phyloP scores from a whole-genome alignment of 2,797 vertebrate species.

The Takifugu ocellatus region DNA sequence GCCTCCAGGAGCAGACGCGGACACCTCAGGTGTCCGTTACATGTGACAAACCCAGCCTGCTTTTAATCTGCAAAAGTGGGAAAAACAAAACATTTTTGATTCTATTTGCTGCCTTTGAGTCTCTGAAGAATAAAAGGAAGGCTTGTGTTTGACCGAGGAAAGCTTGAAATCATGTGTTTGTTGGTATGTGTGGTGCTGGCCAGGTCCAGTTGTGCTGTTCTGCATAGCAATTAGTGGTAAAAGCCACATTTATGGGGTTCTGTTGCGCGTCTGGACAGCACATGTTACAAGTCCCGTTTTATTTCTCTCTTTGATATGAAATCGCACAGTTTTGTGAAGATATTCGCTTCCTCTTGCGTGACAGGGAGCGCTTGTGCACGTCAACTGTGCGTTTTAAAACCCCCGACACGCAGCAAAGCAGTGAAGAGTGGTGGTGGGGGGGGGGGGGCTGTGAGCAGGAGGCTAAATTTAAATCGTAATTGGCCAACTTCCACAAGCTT shows the following conservation, averaged over 20 bases:
- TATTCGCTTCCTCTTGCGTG: neutral
- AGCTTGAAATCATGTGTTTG: constrained; percentile 3
- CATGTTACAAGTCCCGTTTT: constrained; percentile 43
- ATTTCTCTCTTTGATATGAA: constrained; percentile 20
- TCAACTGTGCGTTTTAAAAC: constrained; percentile 8
- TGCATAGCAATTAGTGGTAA: constrained; percentile 63
- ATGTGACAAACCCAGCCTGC: neutral
- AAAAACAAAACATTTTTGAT: constrained; percentile 4
- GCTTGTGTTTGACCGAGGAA: constrained; percentile 38
- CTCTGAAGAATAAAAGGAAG: constrained; percentile 8
- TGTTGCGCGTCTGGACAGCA: constrained; percentile 48
- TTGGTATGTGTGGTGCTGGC: constrained; percentile 35
- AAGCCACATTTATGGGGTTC: constrained; percentile 51
- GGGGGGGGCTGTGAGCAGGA: constrained; percentile 62
- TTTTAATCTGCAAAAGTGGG: neutral
- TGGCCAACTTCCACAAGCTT: constrained; percentile 99
- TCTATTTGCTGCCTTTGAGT: constrained; percentile 1
- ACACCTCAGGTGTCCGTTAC: neutral
- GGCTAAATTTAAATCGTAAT: constrained; percentile 99
- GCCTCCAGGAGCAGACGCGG: neutral
- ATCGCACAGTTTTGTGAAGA: constrained; percentile 16
- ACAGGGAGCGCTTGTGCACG: neutral
- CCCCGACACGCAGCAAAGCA: neutral
- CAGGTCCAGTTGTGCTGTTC: constrained; percentile 44
- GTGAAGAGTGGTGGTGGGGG: constrained; percentile 51